phyloP scores from a whole-genome alignment of 2,888 invertebrate genomes.

The Holacanthella duospinosa region DNA sequence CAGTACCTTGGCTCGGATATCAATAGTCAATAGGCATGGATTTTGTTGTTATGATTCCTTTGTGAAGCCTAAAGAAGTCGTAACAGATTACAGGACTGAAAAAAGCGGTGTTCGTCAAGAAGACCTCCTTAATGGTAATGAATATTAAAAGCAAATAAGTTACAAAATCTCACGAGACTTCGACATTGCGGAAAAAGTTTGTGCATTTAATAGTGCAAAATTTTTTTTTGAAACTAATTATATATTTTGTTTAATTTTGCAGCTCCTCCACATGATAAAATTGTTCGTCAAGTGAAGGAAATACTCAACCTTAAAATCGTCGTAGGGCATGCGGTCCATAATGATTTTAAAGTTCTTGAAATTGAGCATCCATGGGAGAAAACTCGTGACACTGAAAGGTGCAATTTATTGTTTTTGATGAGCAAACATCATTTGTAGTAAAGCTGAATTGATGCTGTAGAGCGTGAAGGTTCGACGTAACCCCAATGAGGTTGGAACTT shows the following conservation, averaged over 20 bases:
- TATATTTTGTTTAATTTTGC: slow-evolving; percentile 1
- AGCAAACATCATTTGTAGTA: no score
- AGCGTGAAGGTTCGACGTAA: no score
- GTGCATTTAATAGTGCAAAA: neutral
- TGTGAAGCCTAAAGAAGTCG: slow-evolving; percentile 61
- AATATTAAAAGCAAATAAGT: neutral
- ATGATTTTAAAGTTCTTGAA: slow-evolving; percentile 73
- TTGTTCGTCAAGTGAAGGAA: slow-evolving; percentile 66
- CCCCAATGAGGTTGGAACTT: no score
- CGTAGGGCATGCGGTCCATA: slow-evolving; percentile 74
- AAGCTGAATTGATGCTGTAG: no score
- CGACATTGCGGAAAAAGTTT: neutral
- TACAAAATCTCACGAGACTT: no score
- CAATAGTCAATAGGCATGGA: slow-evolving; percentile 72
- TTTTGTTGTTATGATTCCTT: slow-evolving; percentile 76
- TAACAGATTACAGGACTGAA: slow-evolving; percentile 69
- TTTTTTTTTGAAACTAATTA: neutral
- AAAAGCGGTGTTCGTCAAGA: slow-evolving; percentile 73
- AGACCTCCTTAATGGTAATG: slow-evolving; percentile 56
- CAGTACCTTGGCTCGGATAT: slow-evolving; percentile 74
- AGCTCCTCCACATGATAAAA: slow-evolving; percentile 46
- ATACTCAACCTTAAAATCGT: slow-evolving; percentile 61
- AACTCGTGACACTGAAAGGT: slow-evolving; percentile 62
- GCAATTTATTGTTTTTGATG: slow-evolving; percentile 9
- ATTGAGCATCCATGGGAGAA: slow-evolving; percentile 63